Percentiles rank a stretch among this genome's conserved stretches.
Conservation (phyloP, 2,113 vertebrate genomes). For the Burhinus oedicnemus region DNA sequence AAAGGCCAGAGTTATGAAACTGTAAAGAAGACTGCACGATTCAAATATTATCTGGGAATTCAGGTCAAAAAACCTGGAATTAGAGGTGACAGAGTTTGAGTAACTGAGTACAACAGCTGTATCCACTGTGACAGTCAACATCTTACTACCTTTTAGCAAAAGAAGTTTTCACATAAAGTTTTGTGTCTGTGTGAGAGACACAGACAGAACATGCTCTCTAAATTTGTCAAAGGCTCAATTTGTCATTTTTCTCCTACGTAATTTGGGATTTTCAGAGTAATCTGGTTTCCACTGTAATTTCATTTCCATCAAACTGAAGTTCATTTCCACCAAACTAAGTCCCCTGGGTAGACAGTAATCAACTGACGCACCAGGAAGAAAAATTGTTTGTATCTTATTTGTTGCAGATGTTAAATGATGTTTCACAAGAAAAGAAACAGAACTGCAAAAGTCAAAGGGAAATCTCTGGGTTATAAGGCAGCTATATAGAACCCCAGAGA, state of each 20-base stretch:
- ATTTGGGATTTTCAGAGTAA: conserved; percentile 9
- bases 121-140: neutral
- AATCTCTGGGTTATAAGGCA: neutral
- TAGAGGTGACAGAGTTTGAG: neutral
- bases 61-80: neutral
- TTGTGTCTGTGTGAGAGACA: neutral
- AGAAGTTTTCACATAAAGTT: neutral
- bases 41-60: neutral
- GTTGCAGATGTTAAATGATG: neutral
- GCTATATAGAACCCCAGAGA: neutral
- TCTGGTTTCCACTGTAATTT: conserved; percentile 4
- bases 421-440: neutral
- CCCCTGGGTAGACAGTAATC: neutral
- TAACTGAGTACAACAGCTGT: neutral
- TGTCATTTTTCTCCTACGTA: conserved; percentile 2
- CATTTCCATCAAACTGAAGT: neutral
- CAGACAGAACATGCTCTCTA: neutral
- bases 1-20: neutral
- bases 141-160: neutral
- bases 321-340: neutral
- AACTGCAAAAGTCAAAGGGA: neutral
- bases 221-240: neutral
- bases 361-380: neutral
- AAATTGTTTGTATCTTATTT: neutral
- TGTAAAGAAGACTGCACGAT: neutral